These are phyloP conservation scores for Amphipoea oculea DNA, from an alignment of 2,888 invertebrate species.

Conservation along the genomic window DNA sequence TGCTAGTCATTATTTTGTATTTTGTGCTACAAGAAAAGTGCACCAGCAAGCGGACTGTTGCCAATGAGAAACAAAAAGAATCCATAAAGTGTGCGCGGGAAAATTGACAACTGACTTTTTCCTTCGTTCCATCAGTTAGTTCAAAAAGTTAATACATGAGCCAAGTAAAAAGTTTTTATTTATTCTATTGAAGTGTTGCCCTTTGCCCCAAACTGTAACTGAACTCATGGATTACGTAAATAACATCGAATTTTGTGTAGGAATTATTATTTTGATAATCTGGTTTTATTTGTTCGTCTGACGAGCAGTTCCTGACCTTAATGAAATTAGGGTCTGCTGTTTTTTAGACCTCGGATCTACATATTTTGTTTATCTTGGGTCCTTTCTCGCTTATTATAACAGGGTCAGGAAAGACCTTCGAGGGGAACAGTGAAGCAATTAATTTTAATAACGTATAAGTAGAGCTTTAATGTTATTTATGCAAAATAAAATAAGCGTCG, in stretches of 20 bases:
- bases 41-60: background rate
- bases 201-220: constrained; percentile 12
- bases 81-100: constrained; percentile 22
- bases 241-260: constrained; percentile 30
- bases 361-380: constrained; percentile 46
- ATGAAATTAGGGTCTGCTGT: constrained; percentile 44
- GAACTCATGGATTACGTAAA: constrained; percentile 22
- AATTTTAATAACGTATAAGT: constrained; percentile 13
- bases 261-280: constrained; percentile 38
- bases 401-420: constrained; percentile 8
- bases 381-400: constrained; percentile 28
- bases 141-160: constrained; percentile 15
- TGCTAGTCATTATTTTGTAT: background rate
- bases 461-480: background rate
- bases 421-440: background rate
- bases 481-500: background rate
- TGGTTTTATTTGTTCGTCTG: constrained; percentile 48
- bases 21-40: background rate
- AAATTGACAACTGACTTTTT: constrained; percentile 42
- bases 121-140: constrained; percentile 21
- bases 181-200: constrained; percentile 1
- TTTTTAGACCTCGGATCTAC: constrained; percentile 23
- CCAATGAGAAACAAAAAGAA: background rate
- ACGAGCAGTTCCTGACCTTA: constrained; percentile 22
- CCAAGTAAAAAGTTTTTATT: constrained; percentile 31